Percentiles rank a stretch among this genome's conserved stretches.
Conservation (phyloP, 2,797 vertebrate species). For the Phalanger gymnotis region DNA sequence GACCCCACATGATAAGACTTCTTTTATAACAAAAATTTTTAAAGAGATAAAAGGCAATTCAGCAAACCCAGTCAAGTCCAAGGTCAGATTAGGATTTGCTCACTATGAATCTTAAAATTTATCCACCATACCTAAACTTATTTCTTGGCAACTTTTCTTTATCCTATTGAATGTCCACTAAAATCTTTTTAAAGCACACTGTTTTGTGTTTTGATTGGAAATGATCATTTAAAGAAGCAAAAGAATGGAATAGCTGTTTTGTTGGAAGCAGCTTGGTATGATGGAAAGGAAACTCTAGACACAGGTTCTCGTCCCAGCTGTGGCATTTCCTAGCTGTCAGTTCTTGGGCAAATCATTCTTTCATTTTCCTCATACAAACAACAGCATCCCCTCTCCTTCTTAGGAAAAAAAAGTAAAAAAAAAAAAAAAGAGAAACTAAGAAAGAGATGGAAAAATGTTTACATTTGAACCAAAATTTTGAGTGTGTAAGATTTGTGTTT, state of each 20-base stretch:
- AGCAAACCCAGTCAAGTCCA: no score
- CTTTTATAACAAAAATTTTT: no score
- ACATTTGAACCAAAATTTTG: conserved; percentile 8
- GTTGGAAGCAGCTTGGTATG: neutral
- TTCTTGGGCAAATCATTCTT: neutral
- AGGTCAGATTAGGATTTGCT: conserved; percentile 17
- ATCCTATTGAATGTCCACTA: conserved; percentile 9
- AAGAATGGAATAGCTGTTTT: neutral
- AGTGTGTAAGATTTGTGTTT: neutral
- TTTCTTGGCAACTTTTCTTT: conserved; percentile 10
- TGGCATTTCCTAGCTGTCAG: neutral
- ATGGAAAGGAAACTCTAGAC: neutral
- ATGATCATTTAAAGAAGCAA: conserved; percentile 37
- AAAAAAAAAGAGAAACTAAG: conserved; percentile 2
- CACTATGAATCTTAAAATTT: conserved; percentile 30
- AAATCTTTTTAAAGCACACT: neutral
- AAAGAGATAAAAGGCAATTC: no score
- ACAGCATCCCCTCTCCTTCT: neutral
- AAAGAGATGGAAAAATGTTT: neutral
- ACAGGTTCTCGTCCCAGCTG: neutral
- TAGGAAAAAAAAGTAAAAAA: neutral
- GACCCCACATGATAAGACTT: neutral
- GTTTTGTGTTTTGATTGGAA: conserved; percentile 14
- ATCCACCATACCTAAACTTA: neutral
- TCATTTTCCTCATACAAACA: neutral